These are phyloP conservation scores for Oreochromis niloticus DNA, from an alignment of 2,113 vertebrate species.

Conservation along the genomic window DNA sequence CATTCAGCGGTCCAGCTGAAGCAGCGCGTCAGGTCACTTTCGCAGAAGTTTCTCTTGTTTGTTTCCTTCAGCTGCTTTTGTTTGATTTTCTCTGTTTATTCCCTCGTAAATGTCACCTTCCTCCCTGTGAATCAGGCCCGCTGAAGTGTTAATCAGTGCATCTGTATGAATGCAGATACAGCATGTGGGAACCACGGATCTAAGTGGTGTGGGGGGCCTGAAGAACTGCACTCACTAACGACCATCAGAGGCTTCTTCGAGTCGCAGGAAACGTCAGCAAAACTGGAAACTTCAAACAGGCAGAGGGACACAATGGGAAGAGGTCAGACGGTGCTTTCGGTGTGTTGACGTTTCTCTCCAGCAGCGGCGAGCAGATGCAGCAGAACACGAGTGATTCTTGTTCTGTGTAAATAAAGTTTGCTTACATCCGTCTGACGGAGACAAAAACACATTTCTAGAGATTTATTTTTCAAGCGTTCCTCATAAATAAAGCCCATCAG, in stretches of 20 bases:
- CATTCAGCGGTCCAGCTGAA: neutral
- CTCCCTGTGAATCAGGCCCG: neutral
- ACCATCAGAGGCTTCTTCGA: fast-evolving
- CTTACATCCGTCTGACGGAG: neutral
- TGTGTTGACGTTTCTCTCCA: neutral
- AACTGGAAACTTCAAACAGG: neutral
- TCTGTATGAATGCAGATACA: fast-evolving
- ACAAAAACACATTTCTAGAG: neutral
- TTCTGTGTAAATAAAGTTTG: neutral
- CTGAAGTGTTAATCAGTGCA: neutral
- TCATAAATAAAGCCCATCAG: neutral
- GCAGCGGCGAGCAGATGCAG: neutral
- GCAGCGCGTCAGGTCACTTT: neutral
- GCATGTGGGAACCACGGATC: fast-evolving
- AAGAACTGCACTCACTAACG: neutral
- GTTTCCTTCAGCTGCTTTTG: neutral
- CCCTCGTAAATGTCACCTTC: neutral
- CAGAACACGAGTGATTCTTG: fast-evolving
- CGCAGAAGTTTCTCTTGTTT: neutral
- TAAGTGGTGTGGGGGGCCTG: no score
- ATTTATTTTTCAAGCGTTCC: neutral
- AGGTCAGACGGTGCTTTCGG: fast-evolving
- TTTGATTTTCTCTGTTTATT: neutral
- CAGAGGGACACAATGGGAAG: fast-evolving
- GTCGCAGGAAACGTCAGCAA: neutral